phyloP scores from a whole-genome alignment of 2,797 vertebrate genomes.

The Sebastolobus altivelis region DNA sequence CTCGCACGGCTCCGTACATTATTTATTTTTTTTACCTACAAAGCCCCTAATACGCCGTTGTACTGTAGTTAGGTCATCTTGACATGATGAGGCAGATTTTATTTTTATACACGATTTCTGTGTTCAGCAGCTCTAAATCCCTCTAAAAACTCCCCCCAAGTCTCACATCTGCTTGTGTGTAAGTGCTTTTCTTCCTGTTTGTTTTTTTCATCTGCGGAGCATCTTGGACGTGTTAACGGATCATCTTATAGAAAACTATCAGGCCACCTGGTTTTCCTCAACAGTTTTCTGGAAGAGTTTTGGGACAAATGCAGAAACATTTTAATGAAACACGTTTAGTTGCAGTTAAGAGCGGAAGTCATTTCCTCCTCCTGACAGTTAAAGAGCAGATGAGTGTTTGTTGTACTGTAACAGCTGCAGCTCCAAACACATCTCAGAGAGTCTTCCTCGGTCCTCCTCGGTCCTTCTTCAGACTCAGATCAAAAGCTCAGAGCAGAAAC shows the following conservation, averaged over 20 bases:
- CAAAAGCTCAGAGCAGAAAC: slow-evolving; percentile 9
- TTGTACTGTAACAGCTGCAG: slow-evolving; percentile 43
- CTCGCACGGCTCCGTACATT: not conserved
- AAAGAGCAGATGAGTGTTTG: slow-evolving; percentile 33
- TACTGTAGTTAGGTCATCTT: not conserved
- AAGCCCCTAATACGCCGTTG: not conserved
- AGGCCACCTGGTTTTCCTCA: slow-evolving; percentile 11
- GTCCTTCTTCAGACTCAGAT: slow-evolving; percentile 6
- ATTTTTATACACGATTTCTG: not conserved
- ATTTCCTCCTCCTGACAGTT: slow-evolving; percentile 34
- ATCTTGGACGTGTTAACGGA: not conserved
- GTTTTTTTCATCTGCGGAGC: slow-evolving; percentile 1
- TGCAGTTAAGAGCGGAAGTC: slow-evolving; percentile 9
- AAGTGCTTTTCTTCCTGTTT: not conserved
- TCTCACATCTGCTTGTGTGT: slow-evolving; percentile 26
- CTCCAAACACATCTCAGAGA: not conserved
- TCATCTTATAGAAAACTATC: not conserved
- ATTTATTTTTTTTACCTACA: not conserved
- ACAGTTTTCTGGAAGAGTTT: not conserved
- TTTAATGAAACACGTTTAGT: not conserved
- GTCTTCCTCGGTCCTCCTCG: slow-evolving; percentile 14
- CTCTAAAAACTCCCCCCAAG: not conserved
- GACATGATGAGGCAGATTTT: not conserved
- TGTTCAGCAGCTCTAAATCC: not conserved
- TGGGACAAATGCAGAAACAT: not conserved